Base-by-base conservation (phyloP, 2,888 invertebrate species). In the Drosophila dives region DNA sequence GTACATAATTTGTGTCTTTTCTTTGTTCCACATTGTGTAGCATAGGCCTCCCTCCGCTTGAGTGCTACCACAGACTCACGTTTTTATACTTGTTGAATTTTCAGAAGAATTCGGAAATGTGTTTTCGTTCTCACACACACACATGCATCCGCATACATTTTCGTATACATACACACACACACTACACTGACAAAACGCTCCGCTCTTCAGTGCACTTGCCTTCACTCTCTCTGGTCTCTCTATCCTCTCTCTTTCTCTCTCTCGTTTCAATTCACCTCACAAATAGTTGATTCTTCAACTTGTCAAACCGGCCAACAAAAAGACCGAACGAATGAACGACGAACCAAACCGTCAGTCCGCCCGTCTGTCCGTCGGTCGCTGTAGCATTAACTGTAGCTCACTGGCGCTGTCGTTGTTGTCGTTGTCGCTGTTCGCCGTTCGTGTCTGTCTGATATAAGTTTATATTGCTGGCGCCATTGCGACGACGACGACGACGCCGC, bases 381-480 rank as follows among this genome's bases (percentile, higher is more conserved):
- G 66, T 50, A 72, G 60, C 76, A 59, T 64, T 74, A 45, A 63
- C 61, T 70, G 65, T 64, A 71, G 81, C 82, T 81, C 62, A 64
- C 66, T 64, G 75, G 55, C 53, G 65, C 60, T 69, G 70, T 67
- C 59, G 50, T 53, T 32, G 77, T 64, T 51, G 34, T 54, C 51
- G 68, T 53, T 69, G 70, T 65, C 59, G 50, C 32, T 38, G 77
- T 65, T 53, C 40, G 36, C 26, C 70, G 68, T 77, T 71, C 77
- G 77, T 91, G 80, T 90, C 74, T 89, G 86, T 84, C 86, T 91
- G 91, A 83, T 90, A 90, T 91, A 91, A 82, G 80, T 85, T 84
- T 89, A 81, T 84, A 88, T 90, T 91, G 86, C 89, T 91, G 92
- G 92, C 92, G 92, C 92, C 92, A 92, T 88, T 89, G 86, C 89